Percentiles rank a stretch among this genome's conserved stretches.
These are phyloP conservation scores for Rhinophrynus dorsalis DNA, from an alignment of 2,797 vertebrate genomes.

Conservation along the genomic window DNA sequence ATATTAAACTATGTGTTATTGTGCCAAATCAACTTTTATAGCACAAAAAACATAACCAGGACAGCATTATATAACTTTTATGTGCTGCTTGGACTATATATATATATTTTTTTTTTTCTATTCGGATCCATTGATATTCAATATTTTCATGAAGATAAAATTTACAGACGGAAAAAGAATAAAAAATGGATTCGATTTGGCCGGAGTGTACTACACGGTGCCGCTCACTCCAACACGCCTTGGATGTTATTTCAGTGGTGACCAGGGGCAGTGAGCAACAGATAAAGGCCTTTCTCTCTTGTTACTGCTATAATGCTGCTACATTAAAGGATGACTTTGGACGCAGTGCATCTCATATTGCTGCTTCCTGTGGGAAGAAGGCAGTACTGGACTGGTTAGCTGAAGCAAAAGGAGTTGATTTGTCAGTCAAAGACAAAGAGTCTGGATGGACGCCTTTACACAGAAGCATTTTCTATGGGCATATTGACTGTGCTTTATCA, in stretches of 20 bases:
- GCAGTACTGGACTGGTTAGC: conserved; percentile 88
- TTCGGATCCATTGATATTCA: conserved; percentile 52
- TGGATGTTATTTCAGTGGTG: conserved; percentile 86
- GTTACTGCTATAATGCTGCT: conserved; percentile 87
- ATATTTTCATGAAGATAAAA: conserved; percentile 43
- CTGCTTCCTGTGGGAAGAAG: conserved; percentile 88
- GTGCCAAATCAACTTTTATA: conserved; percentile 62
- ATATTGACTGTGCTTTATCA: conserved; percentile 90
- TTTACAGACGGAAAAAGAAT: conserved; percentile 24
- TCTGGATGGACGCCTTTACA: conserved; percentile 95
- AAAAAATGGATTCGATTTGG: conserved; percentile 77
- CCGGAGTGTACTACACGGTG: conserved; percentile 91
- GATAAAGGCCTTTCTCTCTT: conserved; percentile 83
- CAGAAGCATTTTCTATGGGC: conserved; percentile 93
- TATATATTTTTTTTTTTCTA: conserved; percentile 48
- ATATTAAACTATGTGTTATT: conserved; percentile 61
- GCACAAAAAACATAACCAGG: neutral
- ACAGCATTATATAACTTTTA: neutral
- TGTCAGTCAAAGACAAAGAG: conserved; percentile 87
- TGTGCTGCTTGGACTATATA: neutral
- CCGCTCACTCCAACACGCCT: conserved; percentile 86
- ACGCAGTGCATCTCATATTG: conserved; percentile 87
- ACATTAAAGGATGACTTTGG: conserved; percentile 86
- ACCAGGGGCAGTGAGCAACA: conserved; percentile 85
- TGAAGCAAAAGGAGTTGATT: conserved; percentile 82